Evolutionary conservation across 2,113 vertebrate genomes (phyloP).

Genomic region (Anguilla rostrata): DNA sequence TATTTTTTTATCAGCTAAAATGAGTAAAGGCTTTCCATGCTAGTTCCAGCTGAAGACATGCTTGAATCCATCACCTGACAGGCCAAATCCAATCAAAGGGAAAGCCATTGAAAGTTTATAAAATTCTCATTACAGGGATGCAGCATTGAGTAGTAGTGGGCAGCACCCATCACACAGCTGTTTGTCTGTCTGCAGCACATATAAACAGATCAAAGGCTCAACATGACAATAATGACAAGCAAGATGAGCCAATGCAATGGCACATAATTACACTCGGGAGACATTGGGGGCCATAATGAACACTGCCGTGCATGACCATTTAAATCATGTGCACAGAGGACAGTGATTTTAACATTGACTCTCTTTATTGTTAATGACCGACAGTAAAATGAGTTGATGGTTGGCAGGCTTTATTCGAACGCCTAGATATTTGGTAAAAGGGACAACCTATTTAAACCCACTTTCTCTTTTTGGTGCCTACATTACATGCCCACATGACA

Average conservation of each 20-base stretch:
- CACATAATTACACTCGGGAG: neutral
- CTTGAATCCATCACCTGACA: neutral
- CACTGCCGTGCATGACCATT: neutral
- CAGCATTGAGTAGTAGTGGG: too few species aligned
- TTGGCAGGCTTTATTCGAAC: neutral
- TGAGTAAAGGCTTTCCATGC: neutral
- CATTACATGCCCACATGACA: neutral
- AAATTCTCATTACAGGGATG: neutral
- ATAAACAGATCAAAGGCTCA: neutral
- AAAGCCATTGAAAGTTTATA: neutral
- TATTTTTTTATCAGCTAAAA: neutral
- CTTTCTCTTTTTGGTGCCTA: neutral
- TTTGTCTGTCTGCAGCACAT: neutral
- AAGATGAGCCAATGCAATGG: neutral
- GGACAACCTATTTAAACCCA: neutral
- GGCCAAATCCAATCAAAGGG: neutral
- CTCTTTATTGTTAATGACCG: neutral
- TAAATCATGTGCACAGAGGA: neutral
- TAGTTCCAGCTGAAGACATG: neutral
- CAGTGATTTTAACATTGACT: neutral
- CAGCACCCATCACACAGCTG: neutral
- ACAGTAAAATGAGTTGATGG: neutral
- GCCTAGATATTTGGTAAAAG: neutral
- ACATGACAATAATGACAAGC: too few species aligned
- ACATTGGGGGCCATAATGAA: neutral